phyloP scores from a whole-genome alignment of 2,797 vertebrate species.

The Sebastes kiyomatsui region DNA sequence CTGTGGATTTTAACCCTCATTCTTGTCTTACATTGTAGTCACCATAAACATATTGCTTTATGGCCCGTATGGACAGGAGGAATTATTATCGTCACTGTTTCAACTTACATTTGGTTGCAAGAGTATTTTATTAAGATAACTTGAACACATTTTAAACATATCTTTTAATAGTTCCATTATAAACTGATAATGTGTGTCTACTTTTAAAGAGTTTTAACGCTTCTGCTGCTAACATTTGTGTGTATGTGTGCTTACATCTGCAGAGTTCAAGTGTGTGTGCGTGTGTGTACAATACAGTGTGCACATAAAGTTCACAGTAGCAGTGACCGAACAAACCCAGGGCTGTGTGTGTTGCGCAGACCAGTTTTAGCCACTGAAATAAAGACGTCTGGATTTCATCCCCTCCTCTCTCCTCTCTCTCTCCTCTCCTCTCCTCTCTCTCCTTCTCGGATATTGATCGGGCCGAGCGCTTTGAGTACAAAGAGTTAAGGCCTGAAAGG shows the following conservation, averaged over 20 bases:
- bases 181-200: background rate
- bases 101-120: background rate
- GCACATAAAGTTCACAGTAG: conserved; percentile 49
- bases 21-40: background rate
- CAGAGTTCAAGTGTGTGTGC: background rate
- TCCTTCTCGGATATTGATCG: conserved; percentile 82
- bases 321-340: conserved; percentile 54
- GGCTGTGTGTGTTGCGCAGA: conserved; percentile 34
- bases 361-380: conserved; percentile 73
- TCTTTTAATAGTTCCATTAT: background rate
- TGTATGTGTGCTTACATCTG: background rate
- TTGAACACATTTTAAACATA: background rate
- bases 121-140: background rate
- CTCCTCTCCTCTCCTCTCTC: conserved; percentile 41
- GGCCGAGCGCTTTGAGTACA: conserved; percentile 81
- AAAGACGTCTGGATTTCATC: conserved; percentile 81
- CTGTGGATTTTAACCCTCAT: background rate
- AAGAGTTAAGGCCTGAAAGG: conserved; percentile 85
- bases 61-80: background rate
- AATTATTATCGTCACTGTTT: background rate
- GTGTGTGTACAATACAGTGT: conserved; percentile 6
- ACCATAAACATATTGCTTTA: background rate
- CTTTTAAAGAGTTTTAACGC: background rate
- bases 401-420: conserved; percentile 46
- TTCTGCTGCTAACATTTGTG: background rate